Evolutionary conservation across 2,113 vertebrate genomes (phyloP).

Genomic region (Galemys pyrenaicus): DNA sequence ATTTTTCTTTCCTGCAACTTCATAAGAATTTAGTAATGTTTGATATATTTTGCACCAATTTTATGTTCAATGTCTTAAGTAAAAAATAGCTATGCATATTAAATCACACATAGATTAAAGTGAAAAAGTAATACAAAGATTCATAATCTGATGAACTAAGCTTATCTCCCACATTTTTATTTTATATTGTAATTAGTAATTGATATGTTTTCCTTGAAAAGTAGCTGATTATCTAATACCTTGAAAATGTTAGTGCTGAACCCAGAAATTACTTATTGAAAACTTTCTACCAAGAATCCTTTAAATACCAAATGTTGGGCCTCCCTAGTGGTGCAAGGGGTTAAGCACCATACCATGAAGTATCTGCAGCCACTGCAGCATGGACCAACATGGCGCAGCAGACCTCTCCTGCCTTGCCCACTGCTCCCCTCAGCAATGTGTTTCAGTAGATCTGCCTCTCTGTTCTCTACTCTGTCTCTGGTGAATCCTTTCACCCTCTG

Average conservation of each 20-base stretch:
- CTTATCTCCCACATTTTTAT: conserved; percentile 22
- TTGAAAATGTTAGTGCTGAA: conserved; percentile 25
- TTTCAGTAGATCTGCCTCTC: no score
- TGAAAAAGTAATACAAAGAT: conserved; percentile 51
- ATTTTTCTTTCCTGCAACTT: conserved; percentile 40
- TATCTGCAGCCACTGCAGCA: no score
- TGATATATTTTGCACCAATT: conserved; percentile 30
- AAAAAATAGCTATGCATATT: conserved; percentile 49
- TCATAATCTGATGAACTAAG: conserved; percentile 44
- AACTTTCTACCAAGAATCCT: conserved; percentile 51
- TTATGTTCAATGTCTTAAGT: conserved; percentile 23
- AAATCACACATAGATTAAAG: conserved; percentile 31
- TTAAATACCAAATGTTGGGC: conserved; percentile 55
- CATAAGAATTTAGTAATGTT: neutral
- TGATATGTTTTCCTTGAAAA: conserved; percentile 48
- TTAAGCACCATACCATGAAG: no score
- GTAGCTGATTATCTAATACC: conserved; percentile 23
- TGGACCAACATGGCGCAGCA: no score
- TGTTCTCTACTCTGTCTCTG: no score
- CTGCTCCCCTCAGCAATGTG: no score
- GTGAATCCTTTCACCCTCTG: no score
- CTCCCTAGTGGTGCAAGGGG: no score
- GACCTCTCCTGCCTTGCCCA: no score
- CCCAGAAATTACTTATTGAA: conserved; percentile 22
- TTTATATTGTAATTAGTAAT: conserved; percentile 11